Base-by-base conservation (phyloP, 1,140 invertebrate genomes). In the Pantala flavescens region DNA sequence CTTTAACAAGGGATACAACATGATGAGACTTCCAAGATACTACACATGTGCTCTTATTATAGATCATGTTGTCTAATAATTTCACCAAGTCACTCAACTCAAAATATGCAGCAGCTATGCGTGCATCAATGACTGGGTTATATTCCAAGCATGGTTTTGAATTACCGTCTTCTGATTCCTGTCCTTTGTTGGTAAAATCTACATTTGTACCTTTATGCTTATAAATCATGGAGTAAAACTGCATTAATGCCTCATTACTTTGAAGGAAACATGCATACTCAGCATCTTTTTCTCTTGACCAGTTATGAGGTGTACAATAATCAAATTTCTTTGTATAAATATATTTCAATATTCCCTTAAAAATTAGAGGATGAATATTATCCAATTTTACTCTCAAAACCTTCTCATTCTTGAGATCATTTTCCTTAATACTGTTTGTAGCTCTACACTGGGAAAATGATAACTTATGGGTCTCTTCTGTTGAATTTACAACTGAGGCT, bases 321-420 rank as follows among this genome's bases (percentile, higher is more conserved):
- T 88, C 86, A 81, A 90, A 91, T 0, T 81, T 84, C 36, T 88
- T 87, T 14, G 87, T 90, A 78, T 92, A 93, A 71, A 91, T 85
- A 80, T 82, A 92, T 28, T 82, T 78, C 11, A 92, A 78, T 12
- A 92, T 80, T 77, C 90, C 85, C 70, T 88, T 83, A 79, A 92
- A 90, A 23, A 90, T 85, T 14, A 87, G 84, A 1, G 87, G 84
- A 71, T 87, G 82, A 0, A 89, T 80, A 80, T 86, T 84, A 14
- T 85, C 82, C 19, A 89, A 77, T 43, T 76, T 73, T 3, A 87
- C 76, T 14, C 72, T 71, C 12, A 49, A 70, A 28, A 71, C 55
- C 24, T 70, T 71, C 43, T 23, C 63, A 70, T 23, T 73, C 23
- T 73, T 73, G 70, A 55, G 71, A 14, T 75, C 28, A 73, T 76